A percentile compares a stretch with the other conserved stretches of the same genome.
These are phyloP conservation scores for Helicoverpa assulta DNA, from an alignment of 2,888 invertebrate genomes.

Conservation along the genomic window DNA sequence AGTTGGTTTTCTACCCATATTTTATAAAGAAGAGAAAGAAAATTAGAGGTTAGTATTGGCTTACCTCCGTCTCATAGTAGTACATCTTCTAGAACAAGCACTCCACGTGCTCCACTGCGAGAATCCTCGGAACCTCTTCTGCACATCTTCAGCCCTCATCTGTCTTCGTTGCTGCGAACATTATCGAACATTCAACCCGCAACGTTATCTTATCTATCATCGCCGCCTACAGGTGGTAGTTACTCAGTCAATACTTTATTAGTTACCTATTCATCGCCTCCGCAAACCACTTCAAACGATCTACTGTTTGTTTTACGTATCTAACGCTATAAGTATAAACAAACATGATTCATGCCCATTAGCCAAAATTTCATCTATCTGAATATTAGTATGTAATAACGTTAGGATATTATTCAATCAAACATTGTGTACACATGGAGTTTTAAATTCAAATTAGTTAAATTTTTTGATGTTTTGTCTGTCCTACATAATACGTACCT, in stretches of 20 bases:
- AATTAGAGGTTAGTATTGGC: not conserved
- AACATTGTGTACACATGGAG: conserved; percentile 11
- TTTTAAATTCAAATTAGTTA: conserved; percentile 3
- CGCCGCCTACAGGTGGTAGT: conserved; percentile 14
- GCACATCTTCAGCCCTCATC: conserved; percentile 75
- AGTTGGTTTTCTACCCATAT: no score
- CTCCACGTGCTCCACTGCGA: conserved; percentile 96
- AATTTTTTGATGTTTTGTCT: conserved; percentile 9
- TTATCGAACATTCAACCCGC: conserved; percentile 33
- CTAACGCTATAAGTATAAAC: conserved; percentile 47
- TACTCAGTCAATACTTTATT: conserved; percentile 36
- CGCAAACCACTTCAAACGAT: conserved; percentile 37
- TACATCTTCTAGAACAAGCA: conserved; percentile 94
- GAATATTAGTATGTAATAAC: conserved; percentile 40
- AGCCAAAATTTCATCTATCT: conserved; percentile 44
- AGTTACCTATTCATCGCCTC: conserved; percentile 19
- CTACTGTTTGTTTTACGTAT: conserved; percentile 47
- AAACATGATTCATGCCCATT: conserved; percentile 42
- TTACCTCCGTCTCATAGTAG: conserved; percentile 94
- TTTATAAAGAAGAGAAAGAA: no score
- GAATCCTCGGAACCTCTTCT: conserved; percentile 89
- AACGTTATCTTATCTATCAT: conserved; percentile 29
- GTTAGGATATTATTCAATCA: conserved; percentile 21
- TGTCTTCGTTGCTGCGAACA: conserved; percentile 66
- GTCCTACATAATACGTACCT: no score